Base-by-base conservation (phyloP, 2,797 vertebrate species). In the Falco concolor region DNA sequence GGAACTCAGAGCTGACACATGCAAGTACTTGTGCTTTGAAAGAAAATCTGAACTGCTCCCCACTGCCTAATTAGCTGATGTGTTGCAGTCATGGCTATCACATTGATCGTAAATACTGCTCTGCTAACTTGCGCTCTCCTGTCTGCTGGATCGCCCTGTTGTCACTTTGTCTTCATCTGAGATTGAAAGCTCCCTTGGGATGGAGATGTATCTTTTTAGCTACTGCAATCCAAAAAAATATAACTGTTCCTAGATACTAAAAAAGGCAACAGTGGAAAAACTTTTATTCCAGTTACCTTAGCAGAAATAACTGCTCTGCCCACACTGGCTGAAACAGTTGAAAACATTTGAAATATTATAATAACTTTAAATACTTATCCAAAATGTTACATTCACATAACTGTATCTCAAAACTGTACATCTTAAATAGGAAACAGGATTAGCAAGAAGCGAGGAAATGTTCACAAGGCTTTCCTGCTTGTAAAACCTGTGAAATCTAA, bases 41-140 rank as follows among this genome's bases (percentile, higher is more conserved):
- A 92, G 28, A 77, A 93, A 93, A 92, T 32, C 45, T 72, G 17
- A 96, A 95, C 49, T 89, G 42, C 75, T 95, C 93, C 86, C 83
- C 54, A 40, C 81, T 92, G 91, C 70, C 88, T 93, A 93, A 93
- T 92, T 90, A 96, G 69, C n/a, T 81, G 85, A 92, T 76, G 61
- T 78, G 82, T 20, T 92, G 77, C 74, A 93, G 67, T 77, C 90
- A 25, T 23, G 45, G 70, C 67, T 64, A 77, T 64, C 6, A 7
- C 60, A 79, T 3, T 45, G 64, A 84, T 79, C 85, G 68, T 72
- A 96, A 93, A 94, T 23, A 90, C n/a, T 7, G 0, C 45, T 21
- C 74, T 44, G 52, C 36, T 83, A 83, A 25, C 80, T 57, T 70
- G 63, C 4, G 18, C 59, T 91, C 76, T 84, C 42, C 79, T 53